phyloP scores from a whole-genome alignment of 2,888 invertebrate species.

The Furcula furcula region DNA sequence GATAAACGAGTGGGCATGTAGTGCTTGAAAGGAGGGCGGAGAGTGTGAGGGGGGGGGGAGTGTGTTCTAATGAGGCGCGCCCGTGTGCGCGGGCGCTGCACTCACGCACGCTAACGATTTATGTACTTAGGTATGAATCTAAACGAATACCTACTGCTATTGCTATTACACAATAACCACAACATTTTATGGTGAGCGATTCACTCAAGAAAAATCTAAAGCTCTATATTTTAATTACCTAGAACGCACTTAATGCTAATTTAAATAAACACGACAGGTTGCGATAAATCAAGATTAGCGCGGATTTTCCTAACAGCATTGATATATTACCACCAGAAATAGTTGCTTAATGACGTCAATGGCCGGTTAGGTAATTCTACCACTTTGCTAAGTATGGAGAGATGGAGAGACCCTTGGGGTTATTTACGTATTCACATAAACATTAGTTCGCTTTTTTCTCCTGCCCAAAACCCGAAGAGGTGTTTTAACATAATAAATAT shows the following conservation, averaged over 20 bases:
- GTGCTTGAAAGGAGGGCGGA: constrained; percentile 37
- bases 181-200: constrained; percentile 24
- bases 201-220: constrained; percentile 10
- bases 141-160: constrained; percentile 59
- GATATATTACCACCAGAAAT: constrained; percentile 38
- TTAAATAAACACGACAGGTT: constrained; percentile 35
- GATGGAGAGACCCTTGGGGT: constrained; percentile 16
- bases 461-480: constrained; percentile 42
- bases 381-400: constrained; percentile 16
- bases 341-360: constrained; percentile 35
- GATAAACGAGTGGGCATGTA: constrained; percentile 68
- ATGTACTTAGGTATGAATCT: constrained; percentile 60
- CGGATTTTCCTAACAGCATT: constrained; percentile 45
- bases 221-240: constrained; percentile 27
- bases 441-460: constrained; percentile 53
- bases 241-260: constrained; percentile 26
- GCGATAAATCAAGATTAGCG: constrained; percentile 50
- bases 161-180: constrained; percentile 49
- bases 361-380: constrained; percentile 22
- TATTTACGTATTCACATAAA: constrained; percentile 41
- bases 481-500: constrained; percentile 69
- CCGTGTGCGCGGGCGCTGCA: constrained; percentile 58
- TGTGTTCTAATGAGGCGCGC: constrained; percentile 66
- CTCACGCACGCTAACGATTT: constrained; percentile 51
- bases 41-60: constrained; percentile 41